Conservation (phyloP, 2,113 vertebrate genomes). For the Oncorhynchus nerka region DNA sequence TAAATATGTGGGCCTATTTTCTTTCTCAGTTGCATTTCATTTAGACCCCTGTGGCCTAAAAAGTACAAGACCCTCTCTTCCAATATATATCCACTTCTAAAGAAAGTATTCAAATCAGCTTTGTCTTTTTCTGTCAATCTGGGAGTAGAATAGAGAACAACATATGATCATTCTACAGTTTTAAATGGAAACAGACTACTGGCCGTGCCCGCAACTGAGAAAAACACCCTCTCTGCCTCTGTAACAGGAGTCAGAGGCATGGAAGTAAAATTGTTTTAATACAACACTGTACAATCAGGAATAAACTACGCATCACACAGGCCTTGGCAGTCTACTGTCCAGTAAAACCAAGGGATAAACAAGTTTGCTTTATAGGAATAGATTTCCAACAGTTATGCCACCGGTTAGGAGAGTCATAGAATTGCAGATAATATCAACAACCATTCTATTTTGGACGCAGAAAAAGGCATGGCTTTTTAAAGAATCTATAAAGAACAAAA, state of each 20-base stretch:
- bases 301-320: conserved; percentile 51
- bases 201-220: conserved; percentile 32
- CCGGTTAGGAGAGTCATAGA: not conserved
- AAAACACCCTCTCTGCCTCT: conserved; percentile 32
- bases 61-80: not conserved
- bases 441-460: not conserved
- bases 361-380: conserved; percentile 44
- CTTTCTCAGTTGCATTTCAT: not conserved
- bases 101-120: conserved; percentile 6
- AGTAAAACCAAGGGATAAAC: conserved; percentile 58
- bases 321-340: conserved; percentile 47
- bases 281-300: conserved; percentile 59
- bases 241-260: conserved; percentile 30
- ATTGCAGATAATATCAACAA: not conserved
- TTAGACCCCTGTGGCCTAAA: not conserved
- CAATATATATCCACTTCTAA: not conserved
- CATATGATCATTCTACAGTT: conserved; percentile 31
- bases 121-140: conserved; percentile 33
- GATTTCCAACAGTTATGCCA: conserved; percentile 36
- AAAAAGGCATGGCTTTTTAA: not conserved
- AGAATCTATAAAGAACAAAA: not conserved
- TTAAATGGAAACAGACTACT: conserved; percentile 61
- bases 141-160: conserved; percentile 11
- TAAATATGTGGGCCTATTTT: not conserved
- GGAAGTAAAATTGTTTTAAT: conserved; percentile 53